A percentile compares a stretch with the other conserved stretches of the same genome.
Evolutionary conservation across 2,797 vertebrate species (phyloP).

Genomic region (Protosalanx chinensis): DNA sequence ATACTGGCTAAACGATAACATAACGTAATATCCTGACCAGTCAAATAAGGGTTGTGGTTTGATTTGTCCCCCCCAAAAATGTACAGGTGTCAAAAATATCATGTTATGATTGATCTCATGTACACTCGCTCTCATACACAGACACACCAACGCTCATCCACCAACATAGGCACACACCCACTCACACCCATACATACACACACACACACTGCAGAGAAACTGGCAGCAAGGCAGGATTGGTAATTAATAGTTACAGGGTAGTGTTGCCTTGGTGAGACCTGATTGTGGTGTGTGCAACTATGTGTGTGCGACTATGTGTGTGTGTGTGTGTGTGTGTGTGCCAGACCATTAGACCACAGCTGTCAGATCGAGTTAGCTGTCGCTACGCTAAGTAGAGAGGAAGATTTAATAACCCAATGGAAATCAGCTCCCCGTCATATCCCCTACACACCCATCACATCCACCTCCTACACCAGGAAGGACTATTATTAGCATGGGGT

Average conservation of each 20-base stretch:
- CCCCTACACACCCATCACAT: conserved; percentile 16
- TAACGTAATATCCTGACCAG: too few species aligned
- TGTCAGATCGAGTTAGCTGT: conserved; percentile 38
- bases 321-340: conserved; percentile 1
- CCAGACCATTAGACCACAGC: conserved; percentile 32
- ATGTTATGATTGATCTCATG: not conserved
- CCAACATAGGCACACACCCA: not conserved
- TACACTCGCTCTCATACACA: not conserved
- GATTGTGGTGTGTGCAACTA: not conserved
- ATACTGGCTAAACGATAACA: too few species aligned
- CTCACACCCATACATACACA: not conserved
- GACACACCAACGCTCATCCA: not conserved
- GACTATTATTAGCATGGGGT: conserved; percentile 36
- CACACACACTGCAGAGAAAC: not conserved
- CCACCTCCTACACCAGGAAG: not conserved
- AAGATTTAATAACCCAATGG: conserved; percentile 34
- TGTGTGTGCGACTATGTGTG: not conserved
- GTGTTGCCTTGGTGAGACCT: not conserved
- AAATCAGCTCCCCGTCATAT: conserved; percentile 31
- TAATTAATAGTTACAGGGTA: not conserved
- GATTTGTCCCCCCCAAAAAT: too few species aligned
- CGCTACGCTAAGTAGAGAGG: conserved; percentile 15
- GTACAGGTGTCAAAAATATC: not conserved
- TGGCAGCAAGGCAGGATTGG: not conserved
- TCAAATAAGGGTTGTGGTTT: too few species aligned